Percentiles rank a stretch among this genome's conserved stretches.
phyloP scores from a whole-genome alignment of 2,797 vertebrate genomes.

The Ctenosaura bakeri region DNA sequence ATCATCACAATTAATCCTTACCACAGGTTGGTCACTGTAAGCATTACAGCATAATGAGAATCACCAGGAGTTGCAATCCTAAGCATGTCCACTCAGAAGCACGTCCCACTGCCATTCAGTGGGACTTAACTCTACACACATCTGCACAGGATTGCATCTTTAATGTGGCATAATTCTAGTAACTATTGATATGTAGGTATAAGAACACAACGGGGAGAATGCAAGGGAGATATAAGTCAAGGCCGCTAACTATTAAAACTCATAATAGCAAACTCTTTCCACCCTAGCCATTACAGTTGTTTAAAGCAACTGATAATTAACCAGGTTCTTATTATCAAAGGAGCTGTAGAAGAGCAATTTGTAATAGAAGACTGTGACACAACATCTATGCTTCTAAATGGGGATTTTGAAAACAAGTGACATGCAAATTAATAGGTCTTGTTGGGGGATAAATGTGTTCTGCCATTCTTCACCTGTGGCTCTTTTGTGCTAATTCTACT shows the following conservation, averaged over 20 bases:
- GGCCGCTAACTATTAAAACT: constrained; percentile 12
- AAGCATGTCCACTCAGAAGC: neutral
- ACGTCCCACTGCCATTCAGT: neutral
- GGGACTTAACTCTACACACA: neutral
- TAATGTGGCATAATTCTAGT: neutral
- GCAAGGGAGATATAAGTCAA: constrained; percentile 2
- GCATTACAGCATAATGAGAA: neutral
- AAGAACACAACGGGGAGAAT: constrained; percentile 14
- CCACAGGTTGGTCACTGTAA: neutral
- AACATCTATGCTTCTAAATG: constrained; percentile 59
- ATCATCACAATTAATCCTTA: neutral
- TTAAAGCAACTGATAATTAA: constrained; percentile 57
- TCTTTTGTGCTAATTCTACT: constrained; percentile 63
- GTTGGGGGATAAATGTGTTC: constrained; percentile 65
- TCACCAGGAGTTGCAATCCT: neutral
- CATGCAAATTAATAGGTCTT: constrained; percentile 65
- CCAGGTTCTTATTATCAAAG: constrained; percentile 64
- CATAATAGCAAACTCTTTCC: constrained; percentile 16
- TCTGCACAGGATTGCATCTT: neutral
- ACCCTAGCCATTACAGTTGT: constrained; percentile 5
- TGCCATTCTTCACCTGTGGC: constrained; percentile 62
- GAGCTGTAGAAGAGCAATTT: constrained; percentile 51
- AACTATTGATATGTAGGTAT: neutral
- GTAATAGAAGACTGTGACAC: constrained; percentile 49
- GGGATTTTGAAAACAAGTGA: constrained; percentile 61